A percentile compares a stretch with the other conserved stretches of the same genome.
phyloP scores from a whole-genome alignment of 2,113 vertebrate species.

The Chrysochloris asiatica region DNA sequence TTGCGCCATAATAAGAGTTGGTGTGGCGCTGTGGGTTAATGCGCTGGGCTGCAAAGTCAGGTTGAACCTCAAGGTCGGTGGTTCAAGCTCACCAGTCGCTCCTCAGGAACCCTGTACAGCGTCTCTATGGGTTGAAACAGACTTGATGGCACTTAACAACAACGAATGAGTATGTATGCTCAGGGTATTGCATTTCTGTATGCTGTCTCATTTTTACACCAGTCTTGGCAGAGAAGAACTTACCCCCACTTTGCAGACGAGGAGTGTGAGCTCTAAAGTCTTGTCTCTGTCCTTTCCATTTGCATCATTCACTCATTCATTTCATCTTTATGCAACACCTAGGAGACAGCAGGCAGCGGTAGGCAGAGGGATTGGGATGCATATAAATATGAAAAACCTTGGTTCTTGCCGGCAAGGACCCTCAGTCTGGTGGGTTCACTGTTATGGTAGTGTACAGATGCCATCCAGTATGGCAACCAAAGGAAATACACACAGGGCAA shows the following conservation, averaged over 20 bases:
- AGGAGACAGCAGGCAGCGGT: neutral
- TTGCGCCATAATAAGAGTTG: too few relatives aligned
- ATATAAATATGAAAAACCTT: neutral
- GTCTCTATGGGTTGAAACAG: too few relatives aligned
- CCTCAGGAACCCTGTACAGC: too few relatives aligned
- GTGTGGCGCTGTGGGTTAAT: too few relatives aligned
- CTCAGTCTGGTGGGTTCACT: neutral
- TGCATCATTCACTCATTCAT: neutral
- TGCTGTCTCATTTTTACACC: neutral
- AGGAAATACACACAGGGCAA: too few relatives aligned
- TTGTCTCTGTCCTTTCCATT: neutral
- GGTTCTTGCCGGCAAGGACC: neutral
- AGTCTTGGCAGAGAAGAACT: neutral
- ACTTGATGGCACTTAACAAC: neutral
- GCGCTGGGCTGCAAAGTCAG: too few relatives aligned
- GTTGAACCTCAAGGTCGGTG: too few relatives aligned
- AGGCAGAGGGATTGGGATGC: neutral
- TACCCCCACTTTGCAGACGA: neutral
- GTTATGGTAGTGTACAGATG: neutral
- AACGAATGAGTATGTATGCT: too few relatives aligned
- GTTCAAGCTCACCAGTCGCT: too few relatives aligned
- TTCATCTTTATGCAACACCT: neutral
- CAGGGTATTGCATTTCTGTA: too few relatives aligned
- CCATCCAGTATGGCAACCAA: fast-evolving
- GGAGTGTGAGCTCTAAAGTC: neutral